These are phyloP conservation scores for Pelecanus crispus DNA, from an alignment of 2,113 vertebrate species.

Conservation along the genomic window DNA sequence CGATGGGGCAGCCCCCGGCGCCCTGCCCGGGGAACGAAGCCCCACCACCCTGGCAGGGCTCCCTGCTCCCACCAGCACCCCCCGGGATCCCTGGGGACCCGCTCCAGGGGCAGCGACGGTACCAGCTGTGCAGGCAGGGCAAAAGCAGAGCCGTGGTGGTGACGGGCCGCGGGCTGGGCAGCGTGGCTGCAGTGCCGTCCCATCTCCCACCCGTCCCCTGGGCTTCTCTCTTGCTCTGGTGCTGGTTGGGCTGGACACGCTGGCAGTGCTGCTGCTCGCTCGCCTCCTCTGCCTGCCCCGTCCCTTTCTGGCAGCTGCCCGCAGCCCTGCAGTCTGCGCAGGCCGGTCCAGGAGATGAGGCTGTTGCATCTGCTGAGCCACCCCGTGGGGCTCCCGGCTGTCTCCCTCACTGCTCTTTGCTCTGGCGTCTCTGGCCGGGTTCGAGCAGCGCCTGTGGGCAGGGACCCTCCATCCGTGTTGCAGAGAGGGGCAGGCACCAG, in stretches of 20 bases:
- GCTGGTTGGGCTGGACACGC: background rate
- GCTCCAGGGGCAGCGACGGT: background rate
- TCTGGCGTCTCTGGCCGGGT: background rate
- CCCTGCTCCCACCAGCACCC: background rate
- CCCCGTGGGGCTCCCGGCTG: background rate
- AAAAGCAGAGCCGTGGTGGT: background rate
- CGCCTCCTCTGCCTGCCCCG: background rate
- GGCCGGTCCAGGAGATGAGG: background rate
- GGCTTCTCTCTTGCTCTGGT: background rate
- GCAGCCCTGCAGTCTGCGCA: background rate
- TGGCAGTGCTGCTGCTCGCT: background rate
- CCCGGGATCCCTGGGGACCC: background rate
- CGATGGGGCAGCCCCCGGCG: fast-evolving
- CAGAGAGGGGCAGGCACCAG: background rate
- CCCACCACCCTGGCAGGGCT: background rate
- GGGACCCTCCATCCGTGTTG: background rate
- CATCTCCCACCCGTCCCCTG: fast-evolving
- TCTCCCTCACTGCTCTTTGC: background rate
- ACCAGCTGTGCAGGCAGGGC: background rate
- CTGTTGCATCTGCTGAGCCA: background rate
- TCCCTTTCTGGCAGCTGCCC: background rate
- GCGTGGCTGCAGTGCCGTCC: background rate
- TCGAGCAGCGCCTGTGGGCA: background rate
- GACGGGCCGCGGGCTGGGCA: background rate
- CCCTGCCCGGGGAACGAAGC: background rate